These are phyloP conservation scores for Dicyrtoma fusca DNA, from an alignment of 2,888 invertebrate genomes.

Conservation along the genomic window DNA sequence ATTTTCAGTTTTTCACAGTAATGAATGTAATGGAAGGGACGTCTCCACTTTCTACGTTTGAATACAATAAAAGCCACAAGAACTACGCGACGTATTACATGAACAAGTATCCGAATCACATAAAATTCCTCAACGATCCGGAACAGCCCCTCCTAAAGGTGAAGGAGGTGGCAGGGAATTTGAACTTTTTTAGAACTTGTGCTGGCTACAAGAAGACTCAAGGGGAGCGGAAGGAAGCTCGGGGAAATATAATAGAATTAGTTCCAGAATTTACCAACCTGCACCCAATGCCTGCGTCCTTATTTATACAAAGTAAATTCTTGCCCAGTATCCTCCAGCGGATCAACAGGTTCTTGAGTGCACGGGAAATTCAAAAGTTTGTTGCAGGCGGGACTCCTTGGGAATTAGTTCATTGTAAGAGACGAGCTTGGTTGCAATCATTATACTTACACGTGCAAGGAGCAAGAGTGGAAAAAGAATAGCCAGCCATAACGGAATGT, in stretches of 20 bases:
- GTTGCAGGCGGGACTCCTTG: slow-evolving; percentile 59
- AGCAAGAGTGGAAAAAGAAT: no score
- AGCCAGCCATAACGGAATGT: no score
- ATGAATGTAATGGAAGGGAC: slow-evolving; percentile 70
- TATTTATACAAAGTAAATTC: slow-evolving; percentile 83
- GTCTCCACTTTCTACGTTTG: slow-evolving; percentile 71
- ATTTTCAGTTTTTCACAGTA: slow-evolving; percentile 69
- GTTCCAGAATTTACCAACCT: slow-evolving; percentile 85
- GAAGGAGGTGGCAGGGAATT: slow-evolving; percentile 67
- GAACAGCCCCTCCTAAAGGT: slow-evolving; percentile 82
- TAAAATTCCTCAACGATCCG: slow-evolving; percentile 64
- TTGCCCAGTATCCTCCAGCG: slow-evolving; percentile 85
- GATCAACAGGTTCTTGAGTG: slow-evolving; percentile 69
- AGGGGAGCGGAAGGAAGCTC: slow-evolving; percentile 58
- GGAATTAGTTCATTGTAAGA: not conserved
- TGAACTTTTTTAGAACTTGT: slow-evolving; percentile 64
- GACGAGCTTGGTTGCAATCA: no score
- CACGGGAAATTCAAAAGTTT: slow-evolving; percentile 70
- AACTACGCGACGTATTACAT: slow-evolving; percentile 77
- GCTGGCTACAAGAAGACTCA: not conserved
- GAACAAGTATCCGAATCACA: slow-evolving; percentile 69
- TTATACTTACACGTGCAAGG: no score
- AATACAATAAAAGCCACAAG: slow-evolving; percentile 61
- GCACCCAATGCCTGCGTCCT: slow-evolving; percentile 63
- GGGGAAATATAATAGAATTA: slow-evolving; percentile 70